Conservation (phyloP, 2,888 invertebrate genomes). For the Imbricaverruca yamaguchii region DNA sequence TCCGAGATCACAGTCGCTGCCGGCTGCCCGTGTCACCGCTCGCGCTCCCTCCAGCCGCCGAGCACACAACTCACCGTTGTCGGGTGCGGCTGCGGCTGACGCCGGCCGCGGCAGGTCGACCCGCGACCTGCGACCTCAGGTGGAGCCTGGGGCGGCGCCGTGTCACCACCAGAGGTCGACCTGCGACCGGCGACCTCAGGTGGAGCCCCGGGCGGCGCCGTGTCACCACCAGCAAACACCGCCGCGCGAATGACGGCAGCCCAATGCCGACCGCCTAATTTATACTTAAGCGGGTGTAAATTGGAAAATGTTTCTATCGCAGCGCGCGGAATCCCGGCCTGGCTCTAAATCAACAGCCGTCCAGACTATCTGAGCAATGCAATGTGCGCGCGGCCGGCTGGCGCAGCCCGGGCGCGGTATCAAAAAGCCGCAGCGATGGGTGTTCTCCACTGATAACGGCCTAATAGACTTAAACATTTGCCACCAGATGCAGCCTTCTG, state of each 20-base stretch:
- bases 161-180: background rate
- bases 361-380: background rate
- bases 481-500: background rate
- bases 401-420: background rate
- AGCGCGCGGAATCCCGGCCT: background rate
- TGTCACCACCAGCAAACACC: background rate
- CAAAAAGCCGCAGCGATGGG: slow-evolving; percentile 16
- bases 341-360: slow-evolving; percentile 9
- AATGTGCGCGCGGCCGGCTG: background rate
- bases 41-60: too few relatives aligned
- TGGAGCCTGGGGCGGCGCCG: too few relatives aligned
- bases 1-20: too few relatives aligned
- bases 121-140: too few relatives aligned
- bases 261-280: background rate
- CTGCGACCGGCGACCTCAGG: background rate
- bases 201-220: too few relatives aligned
- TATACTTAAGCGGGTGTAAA: slow-evolving; percentile 11
- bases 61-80: too few relatives aligned
- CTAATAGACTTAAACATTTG: slow-evolving; percentile 21
- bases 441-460: slow-evolving; percentile 1
- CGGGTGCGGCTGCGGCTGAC: too few relatives aligned
- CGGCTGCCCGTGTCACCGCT: too few relatives aligned
- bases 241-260: background rate
- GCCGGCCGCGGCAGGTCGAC: too few relatives aligned
- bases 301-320: slow-evolving; percentile 21